A percentile compares a stretch with the other conserved stretches of the same genome.
Conservation (phyloP, 2,797 vertebrate genomes). For the Pantherophis alleghaniensis region DNA sequence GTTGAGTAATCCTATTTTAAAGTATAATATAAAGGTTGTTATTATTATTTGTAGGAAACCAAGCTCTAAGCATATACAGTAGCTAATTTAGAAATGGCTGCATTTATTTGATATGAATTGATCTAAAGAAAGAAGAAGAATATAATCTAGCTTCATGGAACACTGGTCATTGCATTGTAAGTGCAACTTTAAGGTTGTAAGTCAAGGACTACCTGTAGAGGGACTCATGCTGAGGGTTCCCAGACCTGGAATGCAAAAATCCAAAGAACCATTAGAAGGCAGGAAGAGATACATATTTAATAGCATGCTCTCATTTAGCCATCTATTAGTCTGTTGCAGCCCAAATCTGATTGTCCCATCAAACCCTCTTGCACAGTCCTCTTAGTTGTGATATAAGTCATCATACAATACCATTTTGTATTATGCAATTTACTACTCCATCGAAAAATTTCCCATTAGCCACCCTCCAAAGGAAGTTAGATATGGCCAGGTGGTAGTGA, state of each 20-base stretch:
- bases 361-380: neutral
- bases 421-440: neutral
- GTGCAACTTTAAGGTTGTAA: neutral
- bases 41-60: neutral
- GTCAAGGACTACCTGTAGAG: neutral
- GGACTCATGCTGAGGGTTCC: neutral
- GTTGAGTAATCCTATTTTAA: neutral
- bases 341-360: neutral
- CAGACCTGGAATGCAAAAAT: neutral
- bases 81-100: neutral
- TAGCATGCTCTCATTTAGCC: neutral
- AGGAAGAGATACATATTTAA: neutral
- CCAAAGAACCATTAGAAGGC: neutral
- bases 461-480: neutral
- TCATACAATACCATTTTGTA: slow-evolving; percentile 8
- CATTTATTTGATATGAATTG: neutral
- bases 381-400: neutral
- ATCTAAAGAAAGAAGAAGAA: neutral
- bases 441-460: slow-evolving; percentile 5
- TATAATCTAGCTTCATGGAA: too few species aligned
- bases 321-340: neutral
- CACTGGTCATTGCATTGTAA: neutral
- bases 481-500: neutral
- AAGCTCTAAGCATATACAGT: neutral
- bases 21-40: neutral